Evolutionary conservation across 1,140 invertebrate genomes (phyloP).

Genomic region (Heliconius himera): DNA sequence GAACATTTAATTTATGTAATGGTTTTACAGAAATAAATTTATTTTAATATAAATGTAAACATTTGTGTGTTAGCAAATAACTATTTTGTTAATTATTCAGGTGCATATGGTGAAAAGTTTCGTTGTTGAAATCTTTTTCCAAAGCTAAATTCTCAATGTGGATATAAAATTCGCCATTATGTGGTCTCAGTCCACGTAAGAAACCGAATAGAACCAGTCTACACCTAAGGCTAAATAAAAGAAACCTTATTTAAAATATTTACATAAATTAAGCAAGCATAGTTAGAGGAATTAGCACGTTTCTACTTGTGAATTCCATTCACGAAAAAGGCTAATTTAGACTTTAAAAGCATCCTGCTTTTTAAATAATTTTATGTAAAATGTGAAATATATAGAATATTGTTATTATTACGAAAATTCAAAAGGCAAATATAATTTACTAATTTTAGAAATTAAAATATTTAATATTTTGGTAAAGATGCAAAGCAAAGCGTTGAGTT

Average conservation of each 20-base stretch:
- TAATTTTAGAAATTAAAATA: too few relatives aligned
- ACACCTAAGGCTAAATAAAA: neutral
- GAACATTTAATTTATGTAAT: too few relatives aligned
- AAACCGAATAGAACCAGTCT: neutral
- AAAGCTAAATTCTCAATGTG: neutral
- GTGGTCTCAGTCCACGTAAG: neutral
- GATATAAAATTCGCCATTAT: conserved; percentile 1
- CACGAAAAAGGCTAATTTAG: neutral
- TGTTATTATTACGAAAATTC: neutral
- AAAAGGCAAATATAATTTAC: neutral
- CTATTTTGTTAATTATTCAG: neutral
- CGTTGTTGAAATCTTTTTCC: neutral
- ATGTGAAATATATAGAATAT: neutral
- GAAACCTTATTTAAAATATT: neutral
- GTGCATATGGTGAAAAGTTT: neutral
- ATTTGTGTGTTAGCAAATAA: neutral
- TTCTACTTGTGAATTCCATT: conserved; percentile 1
- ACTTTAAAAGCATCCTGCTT: neutral
- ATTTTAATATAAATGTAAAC: too few relatives aligned
- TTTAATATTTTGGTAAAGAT: too few relatives aligned
- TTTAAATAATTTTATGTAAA: conserved; percentile 3
- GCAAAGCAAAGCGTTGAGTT: too few relatives aligned
- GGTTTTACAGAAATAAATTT: too few relatives aligned
- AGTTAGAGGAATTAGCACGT: conserved; percentile 1
- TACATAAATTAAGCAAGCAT: conserved; percentile 5